Conservation (phyloP, 2,113 vertebrate genomes). For the Dicerorhinus sumatrensis region DNA sequence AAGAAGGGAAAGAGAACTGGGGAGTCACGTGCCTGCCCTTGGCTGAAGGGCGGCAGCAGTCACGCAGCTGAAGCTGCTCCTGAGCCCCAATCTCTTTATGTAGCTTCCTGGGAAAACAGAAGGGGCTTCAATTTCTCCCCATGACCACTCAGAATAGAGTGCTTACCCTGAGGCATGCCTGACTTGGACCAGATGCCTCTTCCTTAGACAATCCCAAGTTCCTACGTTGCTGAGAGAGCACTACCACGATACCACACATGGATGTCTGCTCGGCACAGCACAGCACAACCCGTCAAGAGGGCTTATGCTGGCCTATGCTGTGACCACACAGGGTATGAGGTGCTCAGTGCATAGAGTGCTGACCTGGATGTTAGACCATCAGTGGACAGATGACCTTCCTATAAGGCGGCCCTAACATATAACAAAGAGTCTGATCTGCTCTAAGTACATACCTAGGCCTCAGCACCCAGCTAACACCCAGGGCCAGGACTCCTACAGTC, state of each 20-base stretch:
- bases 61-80: background rate
- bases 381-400: background rate
- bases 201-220: background rate
- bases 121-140: background rate
- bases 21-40: constrained; percentile 63
- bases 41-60: constrained; percentile 37
- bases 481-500: background rate
- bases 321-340: background rate
- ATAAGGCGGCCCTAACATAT: background rate
- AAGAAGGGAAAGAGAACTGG: constrained; percentile 49
- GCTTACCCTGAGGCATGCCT: background rate
- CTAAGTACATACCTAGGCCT: background rate
- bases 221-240: background rate
- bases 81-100: background rate
- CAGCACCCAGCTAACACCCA: background rate
- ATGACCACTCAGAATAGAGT: background rate
- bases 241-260: background rate
- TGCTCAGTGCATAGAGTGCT: too few relatives aligned
- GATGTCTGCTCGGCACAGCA: background rate
- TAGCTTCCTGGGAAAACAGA: background rate
- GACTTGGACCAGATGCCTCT: background rate
- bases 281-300: background rate
- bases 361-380: background rate
- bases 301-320: background rate
- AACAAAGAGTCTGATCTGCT: background rate